Conservation (phyloP, 2,113 vertebrate genomes). For the Piaya cayana region DNA sequence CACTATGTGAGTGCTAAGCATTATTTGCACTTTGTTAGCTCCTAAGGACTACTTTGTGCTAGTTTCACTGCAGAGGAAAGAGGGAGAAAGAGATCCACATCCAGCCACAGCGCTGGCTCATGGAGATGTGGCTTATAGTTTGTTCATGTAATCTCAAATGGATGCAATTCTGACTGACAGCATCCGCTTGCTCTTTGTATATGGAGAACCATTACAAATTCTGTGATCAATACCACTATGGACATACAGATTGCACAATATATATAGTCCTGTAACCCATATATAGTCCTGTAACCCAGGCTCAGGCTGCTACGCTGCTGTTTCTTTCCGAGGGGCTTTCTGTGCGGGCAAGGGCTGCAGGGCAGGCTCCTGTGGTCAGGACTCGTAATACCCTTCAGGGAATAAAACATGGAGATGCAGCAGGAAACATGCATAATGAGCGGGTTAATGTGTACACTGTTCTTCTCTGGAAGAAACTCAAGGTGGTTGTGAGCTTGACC, state of each 20-base stretch:
- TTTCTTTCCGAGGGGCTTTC: not conserved
- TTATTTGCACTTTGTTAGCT: constrained; percentile 2
- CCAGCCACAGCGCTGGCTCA: not conserved
- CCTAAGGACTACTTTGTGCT: constrained; percentile 11
- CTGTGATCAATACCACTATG: constrained; percentile 27
- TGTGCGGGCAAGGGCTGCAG: not conserved
- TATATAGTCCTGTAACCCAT: not conserved
- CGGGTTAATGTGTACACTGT: not conserved
- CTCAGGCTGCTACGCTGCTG: not conserved
- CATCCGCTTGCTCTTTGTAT: constrained; percentile 26
- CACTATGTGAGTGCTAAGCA: not conserved
- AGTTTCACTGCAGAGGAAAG: not conserved
- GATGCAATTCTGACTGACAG: constrained; percentile 42
- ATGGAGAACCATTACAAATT: constrained; percentile 25
- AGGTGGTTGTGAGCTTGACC: constrained; percentile 10
- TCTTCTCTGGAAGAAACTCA: not conserved
- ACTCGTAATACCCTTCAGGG: not conserved
- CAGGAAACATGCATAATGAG: not conserved
- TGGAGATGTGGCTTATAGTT: constrained; percentile 10
- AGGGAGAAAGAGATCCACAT: not conserved
- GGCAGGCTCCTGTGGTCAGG: not conserved
- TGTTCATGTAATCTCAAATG: constrained; percentile 8
- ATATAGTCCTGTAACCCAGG: not conserved
- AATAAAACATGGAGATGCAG: not conserved
- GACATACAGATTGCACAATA: not conserved